A percentile compares a stretch with the other conserved stretches of the same genome.
Conservation (phyloP, 2,113 vertebrate genomes). For the Choloepus hoffmanni region DNA sequence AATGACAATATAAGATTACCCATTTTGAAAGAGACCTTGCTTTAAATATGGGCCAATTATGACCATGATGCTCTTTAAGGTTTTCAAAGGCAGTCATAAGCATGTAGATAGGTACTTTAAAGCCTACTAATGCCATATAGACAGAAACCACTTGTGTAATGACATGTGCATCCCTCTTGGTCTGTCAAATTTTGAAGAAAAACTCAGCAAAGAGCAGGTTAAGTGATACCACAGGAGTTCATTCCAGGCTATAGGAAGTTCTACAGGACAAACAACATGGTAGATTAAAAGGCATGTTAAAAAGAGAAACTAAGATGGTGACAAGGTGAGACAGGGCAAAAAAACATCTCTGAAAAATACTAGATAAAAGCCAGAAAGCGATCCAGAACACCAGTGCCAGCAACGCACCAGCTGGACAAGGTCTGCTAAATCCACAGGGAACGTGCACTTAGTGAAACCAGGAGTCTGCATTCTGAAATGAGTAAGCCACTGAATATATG, state of each 20-base stretch:
- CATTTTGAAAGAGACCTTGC: not conserved
- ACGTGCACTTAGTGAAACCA: too few species aligned
- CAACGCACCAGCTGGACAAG: too few species aligned
- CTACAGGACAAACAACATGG: not conserved
- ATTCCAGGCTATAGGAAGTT: not conserved
- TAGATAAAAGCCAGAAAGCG: too few species aligned
- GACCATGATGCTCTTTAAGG: not conserved
- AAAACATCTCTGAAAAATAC: too few species aligned
- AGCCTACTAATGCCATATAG: not conserved
- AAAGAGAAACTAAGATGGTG: too few species aligned
- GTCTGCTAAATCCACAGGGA: too few species aligned
- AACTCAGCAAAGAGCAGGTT: not conserved
- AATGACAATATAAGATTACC: not conserved
- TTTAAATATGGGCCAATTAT: not conserved
- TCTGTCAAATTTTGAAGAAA: not conserved
- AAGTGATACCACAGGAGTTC: not conserved
- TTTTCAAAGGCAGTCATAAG: not conserved
- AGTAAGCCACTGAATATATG: too few species aligned
- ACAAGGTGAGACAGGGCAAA: too few species aligned
- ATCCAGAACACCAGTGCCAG: too few species aligned
- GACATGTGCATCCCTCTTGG: not conserved
- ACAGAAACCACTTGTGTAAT: not conserved
- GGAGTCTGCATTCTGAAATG: too few species aligned
- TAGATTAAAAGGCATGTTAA: not conserved
- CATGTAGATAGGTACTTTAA: not conserved